Evolutionary conservation across 1,140 invertebrate species (phyloP).

Genomic region (Drosophila virilis): DNA sequence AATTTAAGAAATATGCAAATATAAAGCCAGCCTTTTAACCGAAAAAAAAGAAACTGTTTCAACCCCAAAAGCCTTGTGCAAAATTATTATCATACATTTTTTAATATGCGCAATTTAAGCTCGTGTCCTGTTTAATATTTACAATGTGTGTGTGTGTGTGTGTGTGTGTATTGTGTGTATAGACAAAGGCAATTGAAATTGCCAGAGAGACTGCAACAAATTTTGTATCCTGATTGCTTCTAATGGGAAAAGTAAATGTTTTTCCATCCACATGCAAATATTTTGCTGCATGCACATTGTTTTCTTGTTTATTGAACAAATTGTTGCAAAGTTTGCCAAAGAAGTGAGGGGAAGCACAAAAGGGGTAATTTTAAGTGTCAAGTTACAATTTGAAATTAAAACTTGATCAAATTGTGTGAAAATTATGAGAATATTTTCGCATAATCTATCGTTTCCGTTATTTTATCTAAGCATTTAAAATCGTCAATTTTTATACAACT

Average conservation of each 20-base stretch:
- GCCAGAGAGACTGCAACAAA: slow-evolving; percentile 1
- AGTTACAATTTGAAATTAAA: not conserved
- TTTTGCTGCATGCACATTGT: slow-evolving; percentile 12
- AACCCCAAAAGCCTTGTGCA: slow-evolving; percentile 12
- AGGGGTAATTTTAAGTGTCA: not conserved
- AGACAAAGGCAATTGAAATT: slow-evolving; percentile 26
- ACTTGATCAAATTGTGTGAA: not conserved
- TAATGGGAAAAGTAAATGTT: slow-evolving; percentile 60
- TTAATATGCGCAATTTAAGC: slow-evolving; percentile 56
- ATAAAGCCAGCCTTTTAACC: slow-evolving; percentile 21
- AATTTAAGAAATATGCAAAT: slow-evolving; percentile 81
- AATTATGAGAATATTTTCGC: not conserved
- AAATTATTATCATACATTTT: slow-evolving; percentile 65
- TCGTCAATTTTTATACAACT: no score
- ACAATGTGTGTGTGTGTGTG: not conserved
- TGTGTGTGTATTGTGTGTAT: not conserved
- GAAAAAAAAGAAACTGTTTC: not conserved
- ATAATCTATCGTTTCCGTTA: not conserved
- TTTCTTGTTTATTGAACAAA: slow-evolving; percentile 17
- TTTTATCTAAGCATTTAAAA: not conserved
- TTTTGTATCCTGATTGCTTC: slow-evolving; percentile 43
- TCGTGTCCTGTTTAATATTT: slow-evolving; percentile 17
- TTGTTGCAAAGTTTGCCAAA: not conserved
- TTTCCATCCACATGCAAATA: slow-evolving; percentile 18
- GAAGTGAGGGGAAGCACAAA: not conserved